phyloP scores from a whole-genome alignment of 2,888 invertebrate genomes.

The Leptinotarsa haldemani region DNA sequence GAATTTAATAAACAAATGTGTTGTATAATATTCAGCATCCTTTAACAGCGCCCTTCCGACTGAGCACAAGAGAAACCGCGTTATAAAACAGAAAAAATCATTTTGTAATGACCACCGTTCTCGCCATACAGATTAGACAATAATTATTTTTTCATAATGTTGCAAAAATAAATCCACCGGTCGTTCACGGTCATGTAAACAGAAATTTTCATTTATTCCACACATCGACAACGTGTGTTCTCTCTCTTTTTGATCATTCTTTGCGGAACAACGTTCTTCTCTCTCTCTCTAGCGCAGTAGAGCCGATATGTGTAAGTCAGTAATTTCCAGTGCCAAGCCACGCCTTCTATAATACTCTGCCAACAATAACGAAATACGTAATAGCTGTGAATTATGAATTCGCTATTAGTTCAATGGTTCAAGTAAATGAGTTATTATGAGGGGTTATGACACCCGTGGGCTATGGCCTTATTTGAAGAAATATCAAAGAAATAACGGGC shows the following conservation, averaged over 20 bases:
- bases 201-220: neutral
- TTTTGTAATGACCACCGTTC: neutral
- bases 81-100: neutral
- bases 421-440: constrained; percentile 6
- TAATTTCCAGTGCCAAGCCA: constrained; percentile 3
- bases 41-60: neutral
- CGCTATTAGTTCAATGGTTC: constrained; percentile 10
- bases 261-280: neutral
- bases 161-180: constrained; percentile 4
- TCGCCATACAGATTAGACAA: neutral
- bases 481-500: neutral
- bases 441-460: neutral
- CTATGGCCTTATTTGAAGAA: neutral
- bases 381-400: constrained; percentile 19
- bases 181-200: constrained; percentile 1
- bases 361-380: constrained; percentile 20
- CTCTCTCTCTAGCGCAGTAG: neutral
- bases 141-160: neutral
- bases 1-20: no score
- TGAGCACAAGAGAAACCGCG: neutral
- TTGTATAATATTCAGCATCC: no score
- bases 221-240: neutral
- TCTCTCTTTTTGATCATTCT: neutral
- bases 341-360: neutral
- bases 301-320: neutral